These are phyloP conservation scores for Campoletis raptor DNA, from an alignment of 2,888 invertebrate species.

Conservation along the genomic window DNA sequence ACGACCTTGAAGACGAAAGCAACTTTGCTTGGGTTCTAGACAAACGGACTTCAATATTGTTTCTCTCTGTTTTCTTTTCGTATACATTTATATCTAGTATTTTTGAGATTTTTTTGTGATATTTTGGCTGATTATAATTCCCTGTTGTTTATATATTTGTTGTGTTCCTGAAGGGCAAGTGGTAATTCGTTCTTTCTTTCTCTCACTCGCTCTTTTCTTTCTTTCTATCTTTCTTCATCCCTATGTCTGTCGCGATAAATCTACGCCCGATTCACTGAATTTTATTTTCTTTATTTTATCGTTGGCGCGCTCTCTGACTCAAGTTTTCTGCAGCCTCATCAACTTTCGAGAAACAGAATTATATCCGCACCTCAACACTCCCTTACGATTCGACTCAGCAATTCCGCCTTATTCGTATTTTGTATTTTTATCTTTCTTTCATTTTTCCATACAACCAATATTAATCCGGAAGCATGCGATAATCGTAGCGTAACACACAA, in stretches of 20 bases:
- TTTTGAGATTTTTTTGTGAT: constrained; percentile 26
- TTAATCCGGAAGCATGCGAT: too few species aligned
- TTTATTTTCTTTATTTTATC: too few species aligned
- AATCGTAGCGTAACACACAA: too few species aligned
- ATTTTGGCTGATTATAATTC: constrained; percentile 2
- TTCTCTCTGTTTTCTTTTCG: background rate
- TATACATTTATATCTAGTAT: background rate
- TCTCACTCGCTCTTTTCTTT: background rate
- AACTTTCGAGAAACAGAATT: too few species aligned
- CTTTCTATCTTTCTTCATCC: too few species aligned
- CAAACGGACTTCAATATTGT: constrained; percentile 5
- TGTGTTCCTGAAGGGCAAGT: background rate
- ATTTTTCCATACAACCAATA: too few species aligned
- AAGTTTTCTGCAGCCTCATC: too few species aligned
- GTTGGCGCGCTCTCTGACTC: too few species aligned
- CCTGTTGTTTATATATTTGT: background rate
- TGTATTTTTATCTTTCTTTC: too few species aligned
- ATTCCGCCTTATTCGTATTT: too few species aligned
- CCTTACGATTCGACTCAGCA: too few species aligned
- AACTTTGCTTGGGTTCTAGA: constrained; percentile 24
- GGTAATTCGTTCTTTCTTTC: background rate
- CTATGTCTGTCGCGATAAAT: background rate
- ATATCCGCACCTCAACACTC: too few species aligned
- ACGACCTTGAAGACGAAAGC: constrained; percentile 51
- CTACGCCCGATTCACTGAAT: background rate